Evolutionary conservation across 1,140 invertebrate species (phyloP), one percentile per base, ranked within the genome.

Genomic region (Papilio polytes): DNA sequence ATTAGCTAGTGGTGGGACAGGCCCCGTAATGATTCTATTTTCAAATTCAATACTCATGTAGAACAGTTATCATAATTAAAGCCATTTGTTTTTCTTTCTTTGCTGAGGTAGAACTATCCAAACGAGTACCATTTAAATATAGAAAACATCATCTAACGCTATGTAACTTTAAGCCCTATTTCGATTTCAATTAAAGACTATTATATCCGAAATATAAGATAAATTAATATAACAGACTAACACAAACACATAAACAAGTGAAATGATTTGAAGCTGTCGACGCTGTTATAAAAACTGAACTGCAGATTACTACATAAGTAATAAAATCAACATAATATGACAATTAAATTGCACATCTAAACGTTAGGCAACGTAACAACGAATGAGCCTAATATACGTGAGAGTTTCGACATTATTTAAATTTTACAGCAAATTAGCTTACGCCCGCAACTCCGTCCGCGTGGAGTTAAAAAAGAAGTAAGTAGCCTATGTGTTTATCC

Each of bases 251-350:
- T 70, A 31, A 70, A 31, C 26, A 13, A 63, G 20, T 12, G 22
- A 31, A 70, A 31, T 70, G 26, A 70, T 70, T 10, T 70, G 12
- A 31, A 70, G 26, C 63, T 70, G 59, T 63, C 63, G 26, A 31
- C 63, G 26, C 12, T 15, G 12, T 36, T 70, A 70, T 70, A 70
- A 70, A 59, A 70, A 70, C 26, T 70, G 6, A 70, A 70, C 63
- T 70, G 18, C 63, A 31, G 63, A 31, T 63, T 63, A 26, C 63
- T 31, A 70, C 63, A 70, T 15, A 70, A 70, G 26, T 12, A 36
- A 70, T 70, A 70, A 70, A 31, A 70, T 70, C 26, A 15, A 3
- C 63, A 70, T 70, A 70, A 31, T 70, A 70, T 15, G 63, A 70
- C 63, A 70, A 31, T 70, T 70, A 70, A 70, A 15, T 70, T 15